Base-by-base conservation (phyloP, 2,888 invertebrate species). In the Drosophila testacea region DNA sequence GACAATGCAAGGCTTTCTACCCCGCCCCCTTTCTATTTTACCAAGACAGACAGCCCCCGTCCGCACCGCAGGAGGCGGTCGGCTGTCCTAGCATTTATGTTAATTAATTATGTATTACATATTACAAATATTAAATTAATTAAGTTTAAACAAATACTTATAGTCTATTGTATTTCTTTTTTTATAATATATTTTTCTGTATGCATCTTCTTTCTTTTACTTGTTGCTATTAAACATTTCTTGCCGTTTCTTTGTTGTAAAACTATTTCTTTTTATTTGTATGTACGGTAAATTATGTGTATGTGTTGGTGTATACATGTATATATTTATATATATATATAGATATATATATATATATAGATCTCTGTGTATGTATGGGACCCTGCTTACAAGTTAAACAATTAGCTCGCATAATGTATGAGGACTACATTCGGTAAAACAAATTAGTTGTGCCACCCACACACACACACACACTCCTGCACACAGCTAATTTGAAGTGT, bases 121-220 rank as follows among this genome's bases (percentile, higher is more conserved):
- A 74, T 72, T 87, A 84, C 77, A 84, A 46, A 79, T 73, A 87
- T 85, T 76, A 73, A 73, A 77, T 76, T 85, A 84, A 84, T 82
- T 87, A 85, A 87, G 77, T 83, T 89, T 85, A 85, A 85, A 88
- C 88, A 86, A 85, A 75, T 83, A 85, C 88, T 89, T 89, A 87
- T 61, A 22, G 59, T 72, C 83, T 84, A 80, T 87, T 81, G 82
- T 85, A 83, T 73, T 79, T 72, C 30, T 30, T 6, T 30, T 30
- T 28, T 27, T 51, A 27, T 13, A 32, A 54, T 54, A 34, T 72
- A 62, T 72, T 62, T 73, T 54, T 56, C 32, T 77, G 68, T 68
- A 57, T 77, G 55, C 36, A 52, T 54, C 22, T 36, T 36, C 36
- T 50, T 34, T 22, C 9, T 22, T 50, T 48, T 44, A 44, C 44